Evolutionary conservation across 2,888 invertebrate species (phyloP), one percentile per base, ranked within the genome.

Genomic region (Neria commutata): DNA sequence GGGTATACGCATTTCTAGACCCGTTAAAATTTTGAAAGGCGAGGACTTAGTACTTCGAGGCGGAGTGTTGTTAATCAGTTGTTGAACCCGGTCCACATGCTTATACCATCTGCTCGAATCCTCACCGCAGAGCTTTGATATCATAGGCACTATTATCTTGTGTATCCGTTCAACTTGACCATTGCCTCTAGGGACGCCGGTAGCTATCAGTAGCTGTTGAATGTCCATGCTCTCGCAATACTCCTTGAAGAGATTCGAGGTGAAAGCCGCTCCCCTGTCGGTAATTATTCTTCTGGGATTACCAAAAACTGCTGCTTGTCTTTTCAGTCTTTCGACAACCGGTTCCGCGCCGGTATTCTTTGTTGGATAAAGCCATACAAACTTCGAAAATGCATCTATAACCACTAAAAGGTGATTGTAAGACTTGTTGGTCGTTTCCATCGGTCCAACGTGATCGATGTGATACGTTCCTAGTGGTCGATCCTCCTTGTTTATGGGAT

Each of bases 401-500:
- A 60, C 33, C 2, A 37, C 50, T 1, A 62, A 19, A 4, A 61
- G 42, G 19, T 56, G 54, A 5, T 56, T 58, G 10, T 48, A 56
- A 4, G 14, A 11, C 14, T 58, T 62, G 17, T 24, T 52, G 3
- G 34, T 61, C 5, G 40, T 3, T 21, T 58, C 56, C 49, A 64
- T 34, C 5, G 54, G 59, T 10, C 48, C 59, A 11, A 61, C 45
- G 24, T 59, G 54, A 23, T 61, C 58, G 23, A 58, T 37, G 29
- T 58, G 58, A 17, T 21, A 40, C 14, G 54, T 54, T 2, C 1
- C 3, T 14, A 54, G n/a, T 17, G 54, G 42, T 25, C 26, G 1
- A 14, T 53, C 60, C 6, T 17, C 40, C 47, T 66, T 64, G 19
- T 59, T 25, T 19, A 61, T 64, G 5, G 63, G 60, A 4, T 24